These are phyloP conservation scores for Lophius piscatorius DNA, from an alignment of 2,113 vertebrate genomes.

Conservation along the genomic window DNA sequence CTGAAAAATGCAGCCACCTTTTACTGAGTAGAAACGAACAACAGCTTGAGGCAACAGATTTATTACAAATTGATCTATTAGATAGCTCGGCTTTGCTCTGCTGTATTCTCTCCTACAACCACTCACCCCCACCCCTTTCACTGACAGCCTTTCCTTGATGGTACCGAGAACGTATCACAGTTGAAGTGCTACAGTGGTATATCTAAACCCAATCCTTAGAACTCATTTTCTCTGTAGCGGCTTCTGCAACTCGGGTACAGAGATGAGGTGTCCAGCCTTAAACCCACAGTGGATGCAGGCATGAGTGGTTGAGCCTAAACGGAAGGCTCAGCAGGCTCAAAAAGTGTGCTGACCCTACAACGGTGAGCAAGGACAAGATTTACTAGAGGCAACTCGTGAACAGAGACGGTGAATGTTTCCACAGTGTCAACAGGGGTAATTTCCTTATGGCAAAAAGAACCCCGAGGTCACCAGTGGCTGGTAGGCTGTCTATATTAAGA, in stretches of 20 bases:
- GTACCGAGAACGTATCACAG: slow-evolving; percentile 70
- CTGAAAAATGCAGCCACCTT: slow-evolving; percentile 80
- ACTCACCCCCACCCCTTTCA: slow-evolving; percentile 32
- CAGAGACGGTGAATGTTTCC: too few relatives aligned
- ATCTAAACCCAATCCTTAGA: slow-evolving; percentile 77
- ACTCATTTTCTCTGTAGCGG: slow-evolving; percentile 73
- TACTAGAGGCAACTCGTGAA: slow-evolving; percentile 35
- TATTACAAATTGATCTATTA: slow-evolving; percentile 87
- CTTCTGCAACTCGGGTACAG: slow-evolving; percentile 29
- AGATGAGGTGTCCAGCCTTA: slow-evolving; percentile 68
- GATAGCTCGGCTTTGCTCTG: slow-evolving; percentile 78
- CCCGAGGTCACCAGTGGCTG: slow-evolving; percentile 43
- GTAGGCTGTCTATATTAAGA: slow-evolving; percentile 53
- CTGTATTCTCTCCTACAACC: slow-evolving; percentile 60
- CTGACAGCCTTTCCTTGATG: slow-evolving; percentile 71
- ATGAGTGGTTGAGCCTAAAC: slow-evolving; percentile 45
- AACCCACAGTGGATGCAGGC: slow-evolving; percentile 52
- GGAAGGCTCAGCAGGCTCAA: slow-evolving; percentile 46
- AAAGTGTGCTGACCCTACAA: slow-evolving; percentile 59
- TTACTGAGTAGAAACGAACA: slow-evolving; percentile 77
- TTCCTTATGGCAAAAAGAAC: slow-evolving; percentile 53
- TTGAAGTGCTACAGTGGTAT: slow-evolving; percentile 79
- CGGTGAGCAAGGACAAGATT: slow-evolving; percentile 71
- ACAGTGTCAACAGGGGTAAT: slow-evolving; percentile 63
- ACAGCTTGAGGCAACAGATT: slow-evolving; percentile 85